A percentile compares a stretch with the other conserved stretches of the same genome.
Conservation (phyloP, 1,140 invertebrate species). For the Atta cephalotes region DNA sequence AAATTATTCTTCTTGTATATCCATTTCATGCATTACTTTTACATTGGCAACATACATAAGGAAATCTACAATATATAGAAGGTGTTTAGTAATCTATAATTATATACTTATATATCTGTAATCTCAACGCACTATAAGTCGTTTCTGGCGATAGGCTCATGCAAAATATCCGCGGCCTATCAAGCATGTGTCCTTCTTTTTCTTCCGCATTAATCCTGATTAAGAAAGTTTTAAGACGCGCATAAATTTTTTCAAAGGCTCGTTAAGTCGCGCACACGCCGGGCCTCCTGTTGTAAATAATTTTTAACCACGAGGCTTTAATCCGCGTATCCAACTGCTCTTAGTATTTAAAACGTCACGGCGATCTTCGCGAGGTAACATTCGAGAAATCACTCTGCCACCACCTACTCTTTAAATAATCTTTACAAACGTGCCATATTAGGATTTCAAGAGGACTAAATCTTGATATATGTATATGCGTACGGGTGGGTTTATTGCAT, state of each 20-base stretch:
- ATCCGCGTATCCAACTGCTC: not conserved
- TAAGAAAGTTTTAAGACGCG: constrained; percentile 64
- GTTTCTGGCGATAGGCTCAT: constrained; percentile 69
- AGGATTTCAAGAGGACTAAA: not conserved
- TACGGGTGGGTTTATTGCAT: not conserved
- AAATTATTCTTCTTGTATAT: too few species aligned
- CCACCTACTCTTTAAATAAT: constrained; percentile 14
- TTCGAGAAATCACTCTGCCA: not conserved
- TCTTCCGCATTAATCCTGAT: constrained; percentile 63
- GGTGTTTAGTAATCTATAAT: too few species aligned
- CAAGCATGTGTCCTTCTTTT: constrained; percentile 43
- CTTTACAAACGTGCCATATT: constrained; percentile 21
- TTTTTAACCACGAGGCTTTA: constrained; percentile 22
- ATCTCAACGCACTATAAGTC: constrained; percentile 70
- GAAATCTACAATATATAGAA: too few species aligned
- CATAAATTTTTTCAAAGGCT: constrained; percentile 66
- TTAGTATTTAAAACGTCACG: not conserved
- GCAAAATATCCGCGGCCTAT: constrained; percentile 58
- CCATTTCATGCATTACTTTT: too few species aligned
- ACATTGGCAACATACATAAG: too few species aligned
- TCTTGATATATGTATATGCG: not conserved
- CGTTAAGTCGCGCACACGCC: constrained; percentile 41
- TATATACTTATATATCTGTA: too few species aligned
- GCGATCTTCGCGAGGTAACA: not conserved
- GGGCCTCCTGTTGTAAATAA: constrained; percentile 29